Base-by-base conservation (phyloP, 2,888 invertebrate species). In the Eilema sororculum region DNA sequence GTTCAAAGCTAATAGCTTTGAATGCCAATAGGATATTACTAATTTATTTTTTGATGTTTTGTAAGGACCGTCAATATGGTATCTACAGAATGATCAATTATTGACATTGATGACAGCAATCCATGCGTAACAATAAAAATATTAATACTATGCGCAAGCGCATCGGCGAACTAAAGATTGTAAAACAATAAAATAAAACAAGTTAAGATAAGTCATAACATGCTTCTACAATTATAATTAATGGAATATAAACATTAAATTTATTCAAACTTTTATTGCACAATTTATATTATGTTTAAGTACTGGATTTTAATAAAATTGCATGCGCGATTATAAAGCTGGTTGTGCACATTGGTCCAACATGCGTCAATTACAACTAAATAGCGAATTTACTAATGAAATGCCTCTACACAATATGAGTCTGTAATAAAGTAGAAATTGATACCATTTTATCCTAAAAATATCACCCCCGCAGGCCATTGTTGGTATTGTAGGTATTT, bases 211-310 rank as follows among this genome's bases (percentile, higher is more conserved):
- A 61, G 63, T 46, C 46, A 41, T 41, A 58, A 68, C 62, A 30
- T 60, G 58, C 57, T 63, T 46, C 56, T 24, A 59, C 62, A 57
- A 63, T 67, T 67, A 46, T 13, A 56, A 30, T 57, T 58, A 58
- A 67, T 65, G 60, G 12, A 67, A 71, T 67, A 71, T 66, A 24
- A 72, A 71, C 41, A 71, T 65, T 68, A 72, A 52, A 77, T 78
- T 52, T 69, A 78, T 75, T 78, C 74, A 71, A 56, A 13, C n/a
- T 74, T 81, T 76, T 74, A 73, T 71, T 59, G 66, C 59, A 59
- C 25, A n/a, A 62, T 69, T 60, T 68, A 77, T 70, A 37, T 4
- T 46, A n/a, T 52, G 9, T 52, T 75, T 77, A 69, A 75, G 65
- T 69, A 20, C 67, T 59, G 58, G 57, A 71, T 76, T 30, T 60